A percentile compares a stretch with the other conserved stretches of the same genome.
Evolutionary conservation across 2,113 vertebrate genomes (phyloP).

Genomic region (Oriolus oriolus): DNA sequence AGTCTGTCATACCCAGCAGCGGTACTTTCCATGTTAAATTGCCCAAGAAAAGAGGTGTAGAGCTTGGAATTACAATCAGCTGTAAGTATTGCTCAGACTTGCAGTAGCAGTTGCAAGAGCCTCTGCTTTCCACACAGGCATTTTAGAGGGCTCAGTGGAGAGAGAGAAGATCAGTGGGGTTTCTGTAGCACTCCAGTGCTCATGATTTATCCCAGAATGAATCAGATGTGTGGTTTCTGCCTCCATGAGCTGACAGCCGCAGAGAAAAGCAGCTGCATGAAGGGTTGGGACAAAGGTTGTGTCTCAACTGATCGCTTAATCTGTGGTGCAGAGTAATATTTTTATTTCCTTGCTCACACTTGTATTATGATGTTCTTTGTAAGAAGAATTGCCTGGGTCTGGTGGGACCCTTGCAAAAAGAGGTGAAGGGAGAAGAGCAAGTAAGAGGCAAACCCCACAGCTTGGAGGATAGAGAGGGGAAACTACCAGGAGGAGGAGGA

Average conservation of each 20-base stretch:
- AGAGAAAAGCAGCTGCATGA: neutral
- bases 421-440: neutral
- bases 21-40: conserved; percentile 98
- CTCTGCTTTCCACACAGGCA: neutral
- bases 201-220: neutral
- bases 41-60: conserved; percentile 91
- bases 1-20: conserved; percentile 96
- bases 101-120: neutral
- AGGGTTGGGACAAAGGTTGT: neutral
- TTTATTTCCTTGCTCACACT: neutral
- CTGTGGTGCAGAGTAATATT: neutral
- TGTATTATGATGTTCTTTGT: neutral
- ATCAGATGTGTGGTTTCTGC: neutral
- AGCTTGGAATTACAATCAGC: conserved; percentile 96
- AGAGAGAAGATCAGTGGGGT: neutral
- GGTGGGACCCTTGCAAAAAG: neutral
- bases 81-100: conserved; percentile 80
- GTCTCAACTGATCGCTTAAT: neutral
- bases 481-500: neutral
- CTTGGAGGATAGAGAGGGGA: neutral
- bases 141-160: neutral
- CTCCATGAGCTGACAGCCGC: rapidly evolving
- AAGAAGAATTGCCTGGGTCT: neutral
- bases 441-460: neutral
- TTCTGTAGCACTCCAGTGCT: neutral